Percentiles rank a stretch among this genome's conserved stretches.
Conservation (phyloP, 2,888 invertebrate species). For the Sphaerophoria taeniata region DNA sequence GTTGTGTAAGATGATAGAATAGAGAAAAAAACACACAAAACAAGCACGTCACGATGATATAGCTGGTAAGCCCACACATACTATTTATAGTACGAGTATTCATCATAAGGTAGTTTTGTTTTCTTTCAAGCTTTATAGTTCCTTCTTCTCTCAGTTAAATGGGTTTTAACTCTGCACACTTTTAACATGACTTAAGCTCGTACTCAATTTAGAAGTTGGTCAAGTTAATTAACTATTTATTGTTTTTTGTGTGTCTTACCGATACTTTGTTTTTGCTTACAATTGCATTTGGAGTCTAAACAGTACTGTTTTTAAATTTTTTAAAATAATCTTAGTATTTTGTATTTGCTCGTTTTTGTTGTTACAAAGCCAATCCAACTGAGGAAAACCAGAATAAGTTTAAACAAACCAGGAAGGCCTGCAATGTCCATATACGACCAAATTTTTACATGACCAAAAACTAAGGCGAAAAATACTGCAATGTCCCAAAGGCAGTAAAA, state of each 20-base stretch:
- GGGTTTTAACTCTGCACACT: constrained; percentile 4
- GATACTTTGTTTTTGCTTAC: not conserved
- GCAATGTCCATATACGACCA: too few relatives aligned
- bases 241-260: constrained; percentile 6
- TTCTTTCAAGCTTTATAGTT: not conserved
- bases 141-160: constrained; percentile 10
- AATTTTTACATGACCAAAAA: too few relatives aligned
- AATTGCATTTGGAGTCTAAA: not conserved
- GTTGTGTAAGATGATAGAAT: constrained; percentile 7
- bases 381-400: too few relatives aligned
- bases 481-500: too few relatives aligned
- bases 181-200: constrained; percentile 11
- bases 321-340: too few relatives aligned
- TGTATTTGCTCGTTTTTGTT: too few relatives aligned
- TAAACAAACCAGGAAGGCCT: too few relatives aligned
- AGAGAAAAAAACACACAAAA: too few relatives aligned
- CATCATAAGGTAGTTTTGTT: not conserved
- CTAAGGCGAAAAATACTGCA: too few relatives aligned
- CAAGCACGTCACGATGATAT: constrained; percentile 37
- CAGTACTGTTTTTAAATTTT: not conserved
- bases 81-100: not conserved
- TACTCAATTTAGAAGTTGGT: constrained; percentile 24
- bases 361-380: too few relatives aligned
- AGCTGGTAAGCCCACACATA: constrained; percentile 9
- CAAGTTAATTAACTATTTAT: constrained; percentile 26